phyloP scores from a whole-genome alignment of 2,888 invertebrate species.

The Julus scandinavius region DNA sequence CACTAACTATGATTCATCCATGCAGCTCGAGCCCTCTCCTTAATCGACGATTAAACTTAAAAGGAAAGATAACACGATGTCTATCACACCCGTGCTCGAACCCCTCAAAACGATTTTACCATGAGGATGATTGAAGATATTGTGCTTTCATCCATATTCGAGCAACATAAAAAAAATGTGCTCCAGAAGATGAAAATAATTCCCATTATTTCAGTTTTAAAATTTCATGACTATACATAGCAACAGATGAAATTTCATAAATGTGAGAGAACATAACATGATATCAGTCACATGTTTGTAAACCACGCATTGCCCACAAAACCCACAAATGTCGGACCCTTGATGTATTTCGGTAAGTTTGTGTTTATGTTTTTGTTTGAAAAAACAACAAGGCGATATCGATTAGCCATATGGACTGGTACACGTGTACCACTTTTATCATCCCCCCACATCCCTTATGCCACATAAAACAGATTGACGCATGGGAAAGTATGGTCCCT shows the following conservation, averaged over 20 bases:
- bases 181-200: too few relatives aligned
- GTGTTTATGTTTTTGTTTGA: constrained; percentile 12
- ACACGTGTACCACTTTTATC: not conserved
- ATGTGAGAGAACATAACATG: too few relatives aligned
- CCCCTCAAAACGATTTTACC: too few relatives aligned
- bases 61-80: not conserved
- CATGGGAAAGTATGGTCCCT: not conserved
- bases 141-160: too few relatives aligned
- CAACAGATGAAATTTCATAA: too few relatives aligned
- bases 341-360: not conserved
- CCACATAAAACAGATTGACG: constrained; percentile 17
- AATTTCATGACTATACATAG: too few relatives aligned
- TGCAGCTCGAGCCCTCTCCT: not conserved
- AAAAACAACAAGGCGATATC: constrained; percentile 38
- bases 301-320: too few relatives aligned
- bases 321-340: not conserved
- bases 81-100: too few relatives aligned
- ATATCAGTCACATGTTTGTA: too few relatives aligned
- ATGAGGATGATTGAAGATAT: too few relatives aligned
- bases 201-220: too few relatives aligned
- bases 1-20: not conserved
- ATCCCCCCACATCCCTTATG: not conserved
- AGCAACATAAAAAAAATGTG: too few relatives aligned
- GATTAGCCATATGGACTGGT: constrained; percentile 42
- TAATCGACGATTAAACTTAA: not conserved